A percentile compares a stretch with the other conserved stretches of the same genome.
phyloP scores from a whole-genome alignment of 1,140 invertebrate genomes.

The Bursaphelenchus mucronatus region DNA sequence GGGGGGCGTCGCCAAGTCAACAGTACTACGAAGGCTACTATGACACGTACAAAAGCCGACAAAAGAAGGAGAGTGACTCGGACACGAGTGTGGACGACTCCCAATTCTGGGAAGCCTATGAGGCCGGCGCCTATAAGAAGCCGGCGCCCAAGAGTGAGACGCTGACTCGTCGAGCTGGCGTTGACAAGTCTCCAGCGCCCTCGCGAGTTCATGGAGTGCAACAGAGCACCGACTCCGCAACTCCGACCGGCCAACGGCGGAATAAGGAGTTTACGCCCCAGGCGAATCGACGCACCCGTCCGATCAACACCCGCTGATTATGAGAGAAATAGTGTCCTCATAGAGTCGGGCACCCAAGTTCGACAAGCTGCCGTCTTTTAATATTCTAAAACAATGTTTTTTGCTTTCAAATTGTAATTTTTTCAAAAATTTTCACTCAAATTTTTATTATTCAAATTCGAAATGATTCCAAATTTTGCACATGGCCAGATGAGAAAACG shows the following conservation, averaged over 20 bases:
- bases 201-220: conserved; percentile 9
- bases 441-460: conserved; percentile 2
- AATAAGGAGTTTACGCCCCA: conserved; percentile 9
- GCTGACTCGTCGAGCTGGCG: conserved; percentile 12
- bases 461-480: background rate
- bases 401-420: background rate
- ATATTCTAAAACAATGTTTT: conserved; percentile 10
- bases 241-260: background rate
- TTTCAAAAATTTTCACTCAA: background rate
- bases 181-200: conserved; percentile 23
- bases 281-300: conserved; percentile 26
- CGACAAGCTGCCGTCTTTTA: conserved; percentile 21
- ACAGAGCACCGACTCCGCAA: conserved; percentile 1
- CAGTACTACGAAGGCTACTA: conserved; percentile 59
- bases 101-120: conserved; percentile 57
- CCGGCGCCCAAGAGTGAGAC: conserved; percentile 32
- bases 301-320: conserved; percentile 54
- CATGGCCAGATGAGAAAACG: too few species aligned
- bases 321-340: conserved; percentile 23
- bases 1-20: conserved; percentile 49
- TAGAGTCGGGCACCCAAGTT: background rate
- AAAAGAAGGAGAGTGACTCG: conserved; percentile 25
- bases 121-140: conserved; percentile 55
- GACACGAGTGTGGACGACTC: conserved; percentile 45
- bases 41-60: conserved; percentile 49